Percentiles rank a stretch among this genome's conserved stretches.
These are phyloP conservation scores for Brachionus manjavacas DNA, from an alignment of 1,140 invertebrate species.

Conservation along the genomic window DNA sequence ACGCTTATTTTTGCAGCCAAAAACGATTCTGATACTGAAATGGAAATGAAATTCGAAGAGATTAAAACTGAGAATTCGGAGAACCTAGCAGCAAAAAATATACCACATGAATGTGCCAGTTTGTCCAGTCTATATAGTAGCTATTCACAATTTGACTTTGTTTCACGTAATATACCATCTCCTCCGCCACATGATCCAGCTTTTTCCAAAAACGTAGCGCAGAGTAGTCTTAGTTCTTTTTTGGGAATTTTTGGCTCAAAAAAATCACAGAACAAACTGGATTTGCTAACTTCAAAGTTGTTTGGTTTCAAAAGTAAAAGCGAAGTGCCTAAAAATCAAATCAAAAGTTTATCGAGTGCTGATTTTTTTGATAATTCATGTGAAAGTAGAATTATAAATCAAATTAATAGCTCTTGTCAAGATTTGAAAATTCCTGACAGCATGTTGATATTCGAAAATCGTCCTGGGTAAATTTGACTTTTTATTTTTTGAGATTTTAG, in stretches of 20 bases:
- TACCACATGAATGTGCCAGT: background rate
- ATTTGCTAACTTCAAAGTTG: conserved; percentile 4
- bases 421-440: conserved; percentile 31
- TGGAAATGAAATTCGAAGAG: background rate
- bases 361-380: background rate
- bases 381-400: background rate
- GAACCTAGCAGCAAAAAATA: background rate
- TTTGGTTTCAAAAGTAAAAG: conserved; percentile 8
- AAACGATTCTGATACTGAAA: conserved; percentile 2
- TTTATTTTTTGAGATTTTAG: background rate
- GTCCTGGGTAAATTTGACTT: conserved; percentile 1
- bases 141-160: conserved; percentile 33
- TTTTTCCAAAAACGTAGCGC: background rate
- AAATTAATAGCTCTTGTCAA: background rate
- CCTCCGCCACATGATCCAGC: background rate
- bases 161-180: background rate
- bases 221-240: conserved; percentile 9
- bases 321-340: background rate
- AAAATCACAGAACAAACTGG: conserved; percentile 20
- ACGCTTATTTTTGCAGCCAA: background rate
- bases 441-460: conserved; percentile 35
- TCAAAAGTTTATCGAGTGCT: background rate
- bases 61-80: background rate
- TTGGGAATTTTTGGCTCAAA: conserved; percentile 12
- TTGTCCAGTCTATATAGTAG: background rate